A percentile compares a stretch with the other conserved stretches of the same genome.
Conservation (phyloP, 2,113 vertebrate species). For the Hippocampus mohnikei region DNA sequence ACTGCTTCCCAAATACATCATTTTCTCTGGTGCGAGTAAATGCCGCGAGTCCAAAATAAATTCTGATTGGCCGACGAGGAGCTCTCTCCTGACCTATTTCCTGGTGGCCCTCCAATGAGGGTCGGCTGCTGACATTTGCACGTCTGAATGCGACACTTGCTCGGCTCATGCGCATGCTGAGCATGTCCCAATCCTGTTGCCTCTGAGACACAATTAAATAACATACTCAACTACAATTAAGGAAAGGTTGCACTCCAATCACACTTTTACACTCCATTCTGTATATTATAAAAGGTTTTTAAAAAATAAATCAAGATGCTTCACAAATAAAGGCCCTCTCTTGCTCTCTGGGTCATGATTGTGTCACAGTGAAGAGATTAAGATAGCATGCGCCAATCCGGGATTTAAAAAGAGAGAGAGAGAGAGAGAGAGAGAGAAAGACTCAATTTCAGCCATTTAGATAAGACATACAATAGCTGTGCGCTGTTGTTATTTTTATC, state of each 20-base stretch:
- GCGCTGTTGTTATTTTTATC: slow-evolving; percentile 36
- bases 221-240: not conserved
- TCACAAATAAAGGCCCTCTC: slow-evolving; percentile 4
- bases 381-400: slow-evolving; percentile 81
- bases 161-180: slow-evolving; percentile 27
- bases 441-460: slow-evolving; percentile 25
- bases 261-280: slow-evolving; percentile 21
- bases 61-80: no score
- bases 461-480: slow-evolving; percentile 30
- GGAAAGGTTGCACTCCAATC: slow-evolving; percentile 25
- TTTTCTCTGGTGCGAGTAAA: no score
- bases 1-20: not conserved
- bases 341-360: slow-evolving; percentile 62
- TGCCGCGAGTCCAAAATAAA: no score
- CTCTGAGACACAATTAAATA: not conserved
- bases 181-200: slow-evolving; percentile 24
- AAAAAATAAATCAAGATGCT: not conserved
- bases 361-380: slow-evolving; percentile 85
- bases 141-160: not conserved
- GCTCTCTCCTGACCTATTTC: slow-evolving; percentile 48
- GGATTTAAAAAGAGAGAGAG: slow-evolving; percentile 79
- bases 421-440: slow-evolving; percentile 50
- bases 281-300: not conserved
- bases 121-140: not conserved
- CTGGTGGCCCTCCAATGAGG: slow-evolving; percentile 17